Base-by-base conservation (phyloP, 2,888 invertebrate species). In the Ectemnius continuus region DNA sequence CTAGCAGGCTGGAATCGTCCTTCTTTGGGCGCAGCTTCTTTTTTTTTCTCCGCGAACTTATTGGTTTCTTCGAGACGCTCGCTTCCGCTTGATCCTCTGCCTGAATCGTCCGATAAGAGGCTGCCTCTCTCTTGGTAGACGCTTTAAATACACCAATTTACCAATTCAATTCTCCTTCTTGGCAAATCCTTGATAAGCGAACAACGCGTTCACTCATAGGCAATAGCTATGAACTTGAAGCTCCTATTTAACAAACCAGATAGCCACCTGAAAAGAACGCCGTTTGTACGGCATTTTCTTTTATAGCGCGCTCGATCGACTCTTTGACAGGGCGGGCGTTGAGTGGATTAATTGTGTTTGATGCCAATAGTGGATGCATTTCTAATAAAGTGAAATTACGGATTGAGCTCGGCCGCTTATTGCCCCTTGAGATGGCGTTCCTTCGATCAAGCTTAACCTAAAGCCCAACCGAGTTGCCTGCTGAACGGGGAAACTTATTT, bases 1-100 rank as follows among this genome's bases (percentile, higher is more conserved):
- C 36, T 36, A 36, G 36, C 36, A 75, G 69, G 36, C 68, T 36
- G 61, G 58, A 60, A 64, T 66, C 62, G 68, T 67, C 64, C 72
- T 70, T 69, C 65, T 75, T 73, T 36, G 8, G 74, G 76, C 78
- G 80, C 2, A 23, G 23, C 23, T 76, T 71, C 72, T 70, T 73
- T 71, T 73, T 70, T 73, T 74, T 69, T 70, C 67, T 66, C 67
- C 72, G 61, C 61, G 62, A 70, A 75, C 71, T 83, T 83, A 83
- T 81, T 79, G 83, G 81, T 83, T 83, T 76, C 83, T 76, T 73
- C 81, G 71, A 80, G 81, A 81, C 81, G 81, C 82, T 83, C 75
- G 79, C 76, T 76, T 76, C 75, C 75, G 75, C 36, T 36, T 81
- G 78, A 83, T 83, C 81, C 36, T 36, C 36, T 78, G 68, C 58